These are phyloP conservation scores for Dryobotodes eremita DNA, from an alignment of 2,888 invertebrate genomes.

Conservation along the genomic window DNA sequence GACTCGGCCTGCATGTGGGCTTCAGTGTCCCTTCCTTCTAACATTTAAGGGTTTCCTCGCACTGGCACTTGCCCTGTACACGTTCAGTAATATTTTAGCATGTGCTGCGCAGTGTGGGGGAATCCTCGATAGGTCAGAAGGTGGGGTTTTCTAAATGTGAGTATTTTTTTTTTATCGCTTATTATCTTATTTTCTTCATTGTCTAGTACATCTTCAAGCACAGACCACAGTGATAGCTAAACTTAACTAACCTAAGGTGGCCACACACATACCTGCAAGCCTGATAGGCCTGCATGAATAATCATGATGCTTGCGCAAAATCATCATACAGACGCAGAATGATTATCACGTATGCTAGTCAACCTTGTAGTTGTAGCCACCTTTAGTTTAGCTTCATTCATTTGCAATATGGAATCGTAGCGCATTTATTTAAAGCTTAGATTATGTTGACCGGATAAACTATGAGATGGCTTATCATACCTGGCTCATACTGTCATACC, in stretches of 20 bases:
- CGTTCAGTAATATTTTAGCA: not conserved
- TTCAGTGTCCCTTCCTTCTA: conserved; percentile 13
- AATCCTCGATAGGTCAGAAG: conserved; percentile 1
- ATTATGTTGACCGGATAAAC: not conserved
- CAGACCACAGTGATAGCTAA: not conserved
- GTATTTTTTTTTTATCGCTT: conserved; percentile 21
- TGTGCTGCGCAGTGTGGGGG: conserved; percentile 1
- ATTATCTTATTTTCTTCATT: not conserved
- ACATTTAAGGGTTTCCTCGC: conserved; percentile 2
- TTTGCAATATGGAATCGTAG: not conserved
- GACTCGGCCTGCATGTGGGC: conserved; percentile 22
- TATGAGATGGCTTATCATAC: not conserved
- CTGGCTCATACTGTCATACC: not conserved
- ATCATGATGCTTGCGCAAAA: not conserved
- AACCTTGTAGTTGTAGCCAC: not conserved
- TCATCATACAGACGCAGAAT: not conserved
- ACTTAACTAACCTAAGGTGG: not conserved
- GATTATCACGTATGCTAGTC: not conserved
- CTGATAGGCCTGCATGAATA: not conserved
- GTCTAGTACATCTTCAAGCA: not conserved
- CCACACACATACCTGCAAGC: not conserved
- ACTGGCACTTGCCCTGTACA: not conserved
- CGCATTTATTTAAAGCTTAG: not conserved
- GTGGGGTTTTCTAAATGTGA: conserved; percentile 25
- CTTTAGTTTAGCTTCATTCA: not conserved